phyloP scores from a whole-genome alignment of 2,888 invertebrate species.

The Dasypolia templi region DNA sequence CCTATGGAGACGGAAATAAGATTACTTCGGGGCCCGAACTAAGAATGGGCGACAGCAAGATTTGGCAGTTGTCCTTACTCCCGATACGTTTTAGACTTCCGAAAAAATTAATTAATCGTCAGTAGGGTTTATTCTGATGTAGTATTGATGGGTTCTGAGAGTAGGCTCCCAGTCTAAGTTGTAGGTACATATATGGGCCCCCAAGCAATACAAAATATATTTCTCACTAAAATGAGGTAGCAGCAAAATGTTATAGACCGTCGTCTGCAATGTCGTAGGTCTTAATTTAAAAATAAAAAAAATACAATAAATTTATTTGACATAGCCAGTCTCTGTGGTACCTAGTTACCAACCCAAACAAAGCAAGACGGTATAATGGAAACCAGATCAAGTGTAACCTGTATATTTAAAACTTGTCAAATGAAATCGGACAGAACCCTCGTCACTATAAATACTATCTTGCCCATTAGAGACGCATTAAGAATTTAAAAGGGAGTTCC shows the following conservation, averaged over 20 bases:
- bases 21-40: too few relatives aligned
- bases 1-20: too few relatives aligned
- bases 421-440: slow-evolving; percentile 9
- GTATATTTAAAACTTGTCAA: neutral
- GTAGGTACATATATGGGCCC: too few relatives aligned
- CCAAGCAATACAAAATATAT: neutral
- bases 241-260: neutral
- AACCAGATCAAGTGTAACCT: slow-evolving; percentile 1
- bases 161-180: too few relatives aligned
- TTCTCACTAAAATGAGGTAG: neutral
- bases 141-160: too few relatives aligned
- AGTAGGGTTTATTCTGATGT: too few relatives aligned
- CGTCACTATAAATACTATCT: slow-evolving; percentile 59
- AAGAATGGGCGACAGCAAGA: too few relatives aligned
- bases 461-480: slow-evolving; percentile 64
- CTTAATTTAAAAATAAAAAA: neutral
- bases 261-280: neutral
- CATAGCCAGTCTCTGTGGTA: neutral
- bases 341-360: neutral
- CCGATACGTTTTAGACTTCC: too few relatives aligned
- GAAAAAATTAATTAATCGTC: too few relatives aligned
- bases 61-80: too few relatives aligned
- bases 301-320: neutral
- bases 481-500: slow-evolving; percentile 62
- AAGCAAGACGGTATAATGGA: neutral